These are phyloP conservation scores for Drosophila subobscura DNA, from an alignment of 1,140 invertebrate genomes.

Conservation along the genomic window DNA sequence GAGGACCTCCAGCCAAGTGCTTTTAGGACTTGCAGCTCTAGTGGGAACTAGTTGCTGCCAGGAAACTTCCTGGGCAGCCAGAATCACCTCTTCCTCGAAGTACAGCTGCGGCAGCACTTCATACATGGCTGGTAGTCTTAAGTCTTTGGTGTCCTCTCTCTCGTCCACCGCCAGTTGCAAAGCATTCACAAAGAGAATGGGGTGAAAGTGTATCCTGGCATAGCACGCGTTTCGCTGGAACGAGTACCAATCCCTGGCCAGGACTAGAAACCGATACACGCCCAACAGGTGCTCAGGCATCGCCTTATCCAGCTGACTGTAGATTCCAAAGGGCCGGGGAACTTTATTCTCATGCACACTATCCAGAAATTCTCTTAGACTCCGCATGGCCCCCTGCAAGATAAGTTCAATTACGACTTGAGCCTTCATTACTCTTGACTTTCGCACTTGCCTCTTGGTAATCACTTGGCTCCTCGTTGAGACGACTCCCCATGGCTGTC, in stretches of 20 bases:
- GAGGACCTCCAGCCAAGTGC: slow-evolving; percentile 38
- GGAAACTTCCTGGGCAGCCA: slow-evolving; percentile 33
- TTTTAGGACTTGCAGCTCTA: slow-evolving; percentile 10
- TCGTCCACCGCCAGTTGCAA: slow-evolving; percentile 85
- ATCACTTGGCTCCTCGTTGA: slow-evolving; percentile 44
- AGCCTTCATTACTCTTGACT: neutral
- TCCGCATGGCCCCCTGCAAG: slow-evolving; percentile 39
- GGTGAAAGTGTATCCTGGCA: slow-evolving; percentile 86
- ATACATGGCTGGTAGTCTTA: slow-evolving; percentile 86
- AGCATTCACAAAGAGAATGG: slow-evolving; percentile 85
- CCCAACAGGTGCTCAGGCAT: slow-evolving; percentile 86
- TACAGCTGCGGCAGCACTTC: slow-evolving; percentile 87
- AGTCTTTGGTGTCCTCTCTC: slow-evolving; percentile 84
- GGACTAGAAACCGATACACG: slow-evolving; percentile 87
- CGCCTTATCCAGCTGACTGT: slow-evolving; percentile 84
- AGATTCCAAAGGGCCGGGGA: slow-evolving; percentile 44
- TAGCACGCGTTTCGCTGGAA: slow-evolving; percentile 87
- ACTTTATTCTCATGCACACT: slow-evolving; percentile 84
- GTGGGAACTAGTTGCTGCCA: slow-evolving; percentile 53
- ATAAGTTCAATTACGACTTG: neutral
- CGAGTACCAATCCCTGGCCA: slow-evolving; percentile 86
- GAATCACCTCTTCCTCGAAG: slow-evolving; percentile 67
- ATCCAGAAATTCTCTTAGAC: slow-evolving; percentile 49
- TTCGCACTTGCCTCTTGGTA: slow-evolving; percentile 39
- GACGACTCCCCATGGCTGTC: slow-evolving; percentile 80